phyloP scores from a whole-genome alignment of 2,113 vertebrate genomes.

The Barbus barbus region DNA sequence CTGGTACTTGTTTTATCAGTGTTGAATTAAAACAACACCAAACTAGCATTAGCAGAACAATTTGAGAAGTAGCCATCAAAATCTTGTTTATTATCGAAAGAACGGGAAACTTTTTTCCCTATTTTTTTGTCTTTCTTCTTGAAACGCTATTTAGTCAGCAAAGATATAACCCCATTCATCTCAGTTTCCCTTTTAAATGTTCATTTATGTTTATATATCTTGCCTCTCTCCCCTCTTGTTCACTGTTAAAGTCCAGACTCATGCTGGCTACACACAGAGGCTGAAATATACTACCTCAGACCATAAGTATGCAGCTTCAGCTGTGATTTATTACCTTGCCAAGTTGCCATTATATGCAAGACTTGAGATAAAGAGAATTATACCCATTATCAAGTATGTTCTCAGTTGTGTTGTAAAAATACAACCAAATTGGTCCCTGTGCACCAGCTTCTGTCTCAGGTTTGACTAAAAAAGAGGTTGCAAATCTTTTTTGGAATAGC shows the following conservation, averaged over 20 bases:
- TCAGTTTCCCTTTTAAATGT: not conserved
- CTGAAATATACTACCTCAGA: conserved; percentile 66
- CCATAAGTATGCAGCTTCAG: conserved; percentile 83
- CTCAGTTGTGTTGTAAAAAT: not conserved
- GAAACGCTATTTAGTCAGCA: not conserved
- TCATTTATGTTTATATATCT: not conserved
- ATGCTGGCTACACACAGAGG: conserved; percentile 43
- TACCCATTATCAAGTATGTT: not conserved
- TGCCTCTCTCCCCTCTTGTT: conserved; percentile 1
- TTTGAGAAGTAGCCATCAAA: not conserved
- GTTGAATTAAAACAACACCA: not conserved
- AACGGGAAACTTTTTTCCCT: not conserved
- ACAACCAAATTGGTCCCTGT: not conserved
- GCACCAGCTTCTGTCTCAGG: conserved; percentile 36
- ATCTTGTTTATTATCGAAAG: not conserved
- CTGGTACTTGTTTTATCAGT: not conserved
- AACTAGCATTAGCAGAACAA: not conserved
- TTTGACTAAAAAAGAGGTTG: conserved; percentile 2
- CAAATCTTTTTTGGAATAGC: conserved; percentile 20
- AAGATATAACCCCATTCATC: not conserved
- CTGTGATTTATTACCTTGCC: conserved; percentile 55
- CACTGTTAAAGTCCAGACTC: conserved; percentile 79
- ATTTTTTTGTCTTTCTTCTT: not conserved
- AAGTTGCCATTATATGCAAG: conserved; percentile 36
- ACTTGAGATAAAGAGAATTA: not conserved